These are phyloP conservation scores for Pachyramphus minor DNA, from an alignment of 2,113 vertebrate genomes.

Conservation along the genomic window DNA sequence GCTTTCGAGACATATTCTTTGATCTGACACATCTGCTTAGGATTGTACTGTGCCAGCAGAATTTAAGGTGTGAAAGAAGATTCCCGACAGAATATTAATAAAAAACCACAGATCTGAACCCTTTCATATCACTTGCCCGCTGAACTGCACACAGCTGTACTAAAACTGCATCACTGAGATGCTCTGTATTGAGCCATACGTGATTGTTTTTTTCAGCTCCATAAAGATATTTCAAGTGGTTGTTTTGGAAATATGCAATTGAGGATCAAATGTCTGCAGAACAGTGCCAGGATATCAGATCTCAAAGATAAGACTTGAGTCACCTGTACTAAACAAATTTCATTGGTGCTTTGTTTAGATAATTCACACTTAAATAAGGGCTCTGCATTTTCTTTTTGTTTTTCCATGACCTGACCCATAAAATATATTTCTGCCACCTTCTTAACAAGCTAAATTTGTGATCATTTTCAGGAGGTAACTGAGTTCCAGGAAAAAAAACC, in stretches of 20 bases:
- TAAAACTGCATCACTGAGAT: neutral
- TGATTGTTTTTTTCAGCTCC: neutral
- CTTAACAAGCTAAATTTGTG: neutral
- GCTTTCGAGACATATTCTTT: neutral
- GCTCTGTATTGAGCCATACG: neutral
- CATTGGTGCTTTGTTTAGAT: neutral
- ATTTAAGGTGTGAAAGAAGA: neutral
- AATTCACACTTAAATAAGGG: neutral
- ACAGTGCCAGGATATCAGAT: neutral
- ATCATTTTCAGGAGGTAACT: neutral
- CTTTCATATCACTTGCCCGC: neutral
- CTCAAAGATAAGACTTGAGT: neutral
- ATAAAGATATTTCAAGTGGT: neutral
- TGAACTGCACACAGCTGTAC: neutral
- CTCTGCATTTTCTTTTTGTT: neutral
- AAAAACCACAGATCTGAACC: rapidly evolving
- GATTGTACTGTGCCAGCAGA: neutral
- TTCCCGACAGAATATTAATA: neutral
- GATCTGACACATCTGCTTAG: neutral
- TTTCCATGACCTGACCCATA: neutral
- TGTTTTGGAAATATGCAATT: neutral
- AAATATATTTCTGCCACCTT: neutral
- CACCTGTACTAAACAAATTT: neutral
- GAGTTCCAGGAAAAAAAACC: neutral
- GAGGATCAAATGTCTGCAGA: neutral